A percentile compares a stretch with the other conserved stretches of the same genome.
Evolutionary conservation across 2,797 vertebrate species (phyloP).

Genomic region (Coluber constrictor): DNA sequence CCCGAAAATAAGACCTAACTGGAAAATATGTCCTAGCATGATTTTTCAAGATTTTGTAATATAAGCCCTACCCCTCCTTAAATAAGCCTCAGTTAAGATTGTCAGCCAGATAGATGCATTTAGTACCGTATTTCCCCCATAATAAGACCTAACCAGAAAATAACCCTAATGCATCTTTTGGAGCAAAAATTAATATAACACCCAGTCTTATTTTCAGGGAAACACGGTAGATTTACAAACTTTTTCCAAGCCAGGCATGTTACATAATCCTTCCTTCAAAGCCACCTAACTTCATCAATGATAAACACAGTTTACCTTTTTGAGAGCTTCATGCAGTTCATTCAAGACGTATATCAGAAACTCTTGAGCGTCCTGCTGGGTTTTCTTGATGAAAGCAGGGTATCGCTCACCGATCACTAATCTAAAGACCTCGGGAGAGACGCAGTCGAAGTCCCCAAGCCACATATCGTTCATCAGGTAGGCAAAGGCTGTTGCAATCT

Average conservation of each 20-base stretch:
- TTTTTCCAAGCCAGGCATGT: background rate
- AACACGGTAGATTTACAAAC: background rate
- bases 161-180: too few relatives aligned
- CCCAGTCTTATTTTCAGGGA: too few relatives aligned
- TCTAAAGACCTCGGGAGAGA: conserved; percentile 72
- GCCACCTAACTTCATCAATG: background rate
- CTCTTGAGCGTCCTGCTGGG: conserved; percentile 85
- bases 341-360: conserved; percentile 83
- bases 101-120: too few relatives aligned
- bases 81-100: too few relatives aligned
- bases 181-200: too few relatives aligned
- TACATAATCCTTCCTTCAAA: background rate
- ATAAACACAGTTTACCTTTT: conserved; percentile 66
- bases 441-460: conserved; percentile 71
- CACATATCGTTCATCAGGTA: conserved; percentile 80
- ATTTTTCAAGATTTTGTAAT: too few relatives aligned
- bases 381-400: conserved; percentile 74
- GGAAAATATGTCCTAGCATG: too few relatives aligned
- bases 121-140: too few relatives aligned
- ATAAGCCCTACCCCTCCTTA: too few relatives aligned
- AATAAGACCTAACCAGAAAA: too few relatives aligned
- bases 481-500: conserved; percentile 72
- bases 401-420: conserved; percentile 69
- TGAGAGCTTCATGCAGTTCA: conserved; percentile 78
- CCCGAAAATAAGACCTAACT: too few relatives aligned